Evolutionary conservation across 2,113 vertebrate genomes (phyloP), one percentile per base, ranked within the genome.

Genomic region (Diglossa brunneiventris): DNA sequence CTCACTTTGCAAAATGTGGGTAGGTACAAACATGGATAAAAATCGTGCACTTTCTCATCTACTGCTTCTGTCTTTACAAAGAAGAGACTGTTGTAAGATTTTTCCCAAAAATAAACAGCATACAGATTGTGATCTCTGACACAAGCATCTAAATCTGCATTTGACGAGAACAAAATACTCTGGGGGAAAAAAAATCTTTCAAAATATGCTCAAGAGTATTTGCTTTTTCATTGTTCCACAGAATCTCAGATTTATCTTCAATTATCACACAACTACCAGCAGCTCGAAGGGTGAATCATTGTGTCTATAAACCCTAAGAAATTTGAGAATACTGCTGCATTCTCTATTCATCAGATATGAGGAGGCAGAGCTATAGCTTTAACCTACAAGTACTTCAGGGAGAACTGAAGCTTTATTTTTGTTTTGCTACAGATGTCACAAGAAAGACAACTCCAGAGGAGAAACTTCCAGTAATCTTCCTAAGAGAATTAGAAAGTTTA

Each of bases 181-280:
- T 6, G 7, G 21, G 50, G 22, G 39, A 13, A 3, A 4, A 19
- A 53, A 72, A 42, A 35, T 77, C 15, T 80, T 74, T 81, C 74
- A 64, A 80, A 76, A 64, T 28, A 73, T 63, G 14, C 22, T 67
- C 61, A 37, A 61, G 83, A 46, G 44, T 61, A 42, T 85, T 93
- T 70, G 19, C 35, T 87, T 68, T 68, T 91, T 77, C 50, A 35
- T 67, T 86, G 49, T 93, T 83, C 62, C 92, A 73, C 28, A 55
- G 72, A 76, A 84, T 83, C 64, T 87, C 82, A 89, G 66, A 91
- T 94, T 94, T 96, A 93, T 94, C 93, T 96, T 74, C 64, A 93
- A 66, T 96, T 90, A 96, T 91, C 83, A 50, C 56, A 78, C 22
- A 94, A 66, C 72, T 37, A 83, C 85, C 66, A 56, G 33, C 26